A percentile compares a stretch with the other conserved stretches of the same genome.
These are phyloP conservation scores for Octodon degus DNA, from an alignment of 2,113 vertebrate species.

Conservation along the genomic window DNA sequence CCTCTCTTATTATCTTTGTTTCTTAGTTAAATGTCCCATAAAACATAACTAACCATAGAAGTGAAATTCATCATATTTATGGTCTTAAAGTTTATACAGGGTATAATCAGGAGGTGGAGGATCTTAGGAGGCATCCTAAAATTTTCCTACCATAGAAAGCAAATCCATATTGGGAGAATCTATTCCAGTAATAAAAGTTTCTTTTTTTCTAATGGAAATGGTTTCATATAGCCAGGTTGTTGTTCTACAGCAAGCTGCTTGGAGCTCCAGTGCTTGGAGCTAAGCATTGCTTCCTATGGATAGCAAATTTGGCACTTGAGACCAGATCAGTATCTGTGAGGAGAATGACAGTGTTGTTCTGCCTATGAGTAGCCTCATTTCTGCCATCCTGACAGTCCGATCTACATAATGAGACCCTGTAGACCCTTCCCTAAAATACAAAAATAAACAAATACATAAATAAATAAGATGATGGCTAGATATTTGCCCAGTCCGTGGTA, in stretches of 20 bases:
- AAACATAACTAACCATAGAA: neutral
- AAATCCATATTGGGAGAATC: slow-evolving; percentile 13
- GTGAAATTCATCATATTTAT: neutral
- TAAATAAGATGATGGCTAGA: neutral
- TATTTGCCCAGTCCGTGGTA: slow-evolving; percentile 1
- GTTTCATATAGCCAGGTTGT: neutral
- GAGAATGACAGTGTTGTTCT: neutral
- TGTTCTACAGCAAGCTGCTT: neutral
- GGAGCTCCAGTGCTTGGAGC: neutral
- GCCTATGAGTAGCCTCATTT: neutral
- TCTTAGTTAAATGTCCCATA: neutral
- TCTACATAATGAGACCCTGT: no score
- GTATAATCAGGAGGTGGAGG: neutral
- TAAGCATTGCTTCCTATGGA: neutral
- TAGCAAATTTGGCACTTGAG: neutral
- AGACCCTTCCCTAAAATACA: no score
- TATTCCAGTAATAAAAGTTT: neutral
- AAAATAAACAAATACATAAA: no score
- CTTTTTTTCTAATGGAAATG: neutral
- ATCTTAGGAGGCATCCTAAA: neutral
- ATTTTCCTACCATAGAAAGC: neutral
- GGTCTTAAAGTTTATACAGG: neutral
- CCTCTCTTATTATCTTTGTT: neutral
- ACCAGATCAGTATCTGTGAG: neutral
- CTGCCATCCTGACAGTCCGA: neutral